Conservation (phyloP, 2,797 vertebrate species). For the Alcedo atthis region DNA sequence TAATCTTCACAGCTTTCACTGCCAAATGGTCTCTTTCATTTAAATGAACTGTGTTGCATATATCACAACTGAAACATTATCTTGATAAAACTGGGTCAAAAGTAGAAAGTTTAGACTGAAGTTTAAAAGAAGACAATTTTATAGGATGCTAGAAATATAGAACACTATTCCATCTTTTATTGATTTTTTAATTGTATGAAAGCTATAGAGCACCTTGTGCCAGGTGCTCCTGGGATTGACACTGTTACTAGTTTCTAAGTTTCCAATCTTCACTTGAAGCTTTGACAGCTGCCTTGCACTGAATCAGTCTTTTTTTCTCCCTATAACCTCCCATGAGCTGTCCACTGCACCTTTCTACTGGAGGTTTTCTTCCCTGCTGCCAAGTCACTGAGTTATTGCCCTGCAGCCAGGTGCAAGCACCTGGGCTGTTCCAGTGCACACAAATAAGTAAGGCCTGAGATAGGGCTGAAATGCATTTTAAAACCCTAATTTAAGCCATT, state of each 20-base stretch:
- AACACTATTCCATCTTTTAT: not conserved
- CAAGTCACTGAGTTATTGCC: not conserved
- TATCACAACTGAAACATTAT: not conserved
- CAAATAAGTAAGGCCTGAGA: not conserved
- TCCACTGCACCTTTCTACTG: not conserved
- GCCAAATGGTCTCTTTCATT: not conserved
- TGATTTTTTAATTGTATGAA: not conserved
- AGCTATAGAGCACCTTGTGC: not conserved
- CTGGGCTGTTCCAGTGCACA: not conserved
- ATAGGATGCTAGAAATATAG: not conserved
- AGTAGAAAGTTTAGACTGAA: not conserved
- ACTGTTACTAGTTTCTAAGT: not conserved
- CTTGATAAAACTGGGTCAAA: not conserved
- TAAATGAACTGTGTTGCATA: not conserved
- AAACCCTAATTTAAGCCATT: not conserved
- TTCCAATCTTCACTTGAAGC: not conserved
- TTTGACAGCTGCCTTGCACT: not conserved
- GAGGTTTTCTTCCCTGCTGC: not conserved
- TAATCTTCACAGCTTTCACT: not conserved
- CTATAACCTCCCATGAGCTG: fast-evolving
- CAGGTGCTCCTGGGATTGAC: not conserved
- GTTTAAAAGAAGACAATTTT: not conserved
- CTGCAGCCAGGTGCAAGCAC: not conserved
- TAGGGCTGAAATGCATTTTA: not conserved
- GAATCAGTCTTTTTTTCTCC: not conserved